Base-by-base conservation (phyloP, 2,113 vertebrate species). In the Callipepla squamata region DNA sequence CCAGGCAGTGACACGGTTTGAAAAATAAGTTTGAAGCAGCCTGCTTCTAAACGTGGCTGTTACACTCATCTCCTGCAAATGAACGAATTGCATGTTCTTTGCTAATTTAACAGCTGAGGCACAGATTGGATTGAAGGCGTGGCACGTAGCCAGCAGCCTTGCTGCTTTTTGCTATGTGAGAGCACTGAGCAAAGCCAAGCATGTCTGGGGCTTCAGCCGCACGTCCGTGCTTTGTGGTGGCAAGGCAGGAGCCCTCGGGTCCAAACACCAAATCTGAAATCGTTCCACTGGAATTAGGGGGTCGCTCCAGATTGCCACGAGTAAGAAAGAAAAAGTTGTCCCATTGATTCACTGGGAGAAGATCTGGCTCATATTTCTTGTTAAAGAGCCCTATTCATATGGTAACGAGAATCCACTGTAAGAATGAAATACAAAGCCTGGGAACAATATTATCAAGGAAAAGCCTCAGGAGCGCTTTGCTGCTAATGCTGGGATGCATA, bases 381-480 rank as follows among this genome's bases (percentile, higher is more conserved):
- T 59, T 78, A 0, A 70, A 72, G 50, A 81, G 25, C 44, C 45
- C 40, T 47, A 4, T 59, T 88, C 47, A 19, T 80, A 8, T 47
- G 20, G 19, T 72, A 69, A 74, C 42, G n/a, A 47, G 32, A 82
- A 40, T 53, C 42, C 87, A 42, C 70, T 86, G 48, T 44, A 55
- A 11, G 70, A 82, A 62, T 90, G 67, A 95, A 93, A 86, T 74
- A 58, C 0, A 40, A 84, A 95, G 61, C 89, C 88, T 72, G 82
- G 90, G 80, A 96, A 86, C 80, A 20, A 13, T 63, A 55, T 82
- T 93, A 78, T 92, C 80, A 95, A 85, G 86, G 94, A 92, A 34
- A 94, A 80, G 69, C 93, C 79, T 96, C 67, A 55, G 62, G 74
- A 96, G 84, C 89, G 80, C 92, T 96, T 96, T 96, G 87, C 81